These are phyloP conservation scores for Dorcus hopei DNA, from an alignment of 2,888 invertebrate genomes.

Conservation along the genomic window DNA sequence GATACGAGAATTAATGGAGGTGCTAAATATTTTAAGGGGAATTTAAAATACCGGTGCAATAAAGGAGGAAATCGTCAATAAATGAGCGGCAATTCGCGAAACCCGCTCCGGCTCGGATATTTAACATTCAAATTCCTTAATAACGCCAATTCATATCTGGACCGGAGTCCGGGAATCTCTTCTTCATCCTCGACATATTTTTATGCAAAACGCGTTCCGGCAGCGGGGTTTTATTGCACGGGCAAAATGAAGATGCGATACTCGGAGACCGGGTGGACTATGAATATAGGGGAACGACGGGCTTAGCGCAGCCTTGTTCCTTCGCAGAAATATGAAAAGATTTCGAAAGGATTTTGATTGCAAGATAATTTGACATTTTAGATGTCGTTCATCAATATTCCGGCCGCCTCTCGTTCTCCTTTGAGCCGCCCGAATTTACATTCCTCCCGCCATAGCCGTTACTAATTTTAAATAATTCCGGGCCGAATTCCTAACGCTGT, in stretches of 20 bases:
- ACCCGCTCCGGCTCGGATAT: constrained; percentile 30
- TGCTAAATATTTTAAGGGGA: neutral
- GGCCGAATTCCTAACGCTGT: too few relatives aligned
- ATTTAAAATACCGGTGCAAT: constrained; percentile 10
- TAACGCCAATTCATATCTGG: constrained; percentile 46
- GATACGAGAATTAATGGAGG: too few relatives aligned
- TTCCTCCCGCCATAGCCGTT: too few relatives aligned
- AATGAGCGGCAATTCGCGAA: constrained; percentile 31
- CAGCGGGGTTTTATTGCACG: constrained; percentile 46
- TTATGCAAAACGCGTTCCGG: constrained; percentile 48
- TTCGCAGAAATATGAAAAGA: constrained; percentile 29
- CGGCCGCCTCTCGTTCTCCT: constrained; percentile 26
- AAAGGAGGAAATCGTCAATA: constrained; percentile 35
- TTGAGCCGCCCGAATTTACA: constrained; percentile 10
- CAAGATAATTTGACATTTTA: constrained; percentile 40
- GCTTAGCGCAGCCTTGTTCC: constrained; percentile 35
- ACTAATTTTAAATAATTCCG: too few relatives aligned
- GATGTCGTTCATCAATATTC: constrained; percentile 40
- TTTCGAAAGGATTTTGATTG: constrained; percentile 40
- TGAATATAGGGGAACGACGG: constrained; percentile 29
- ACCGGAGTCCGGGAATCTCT: constrained; percentile 33
- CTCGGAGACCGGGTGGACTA: constrained; percentile 31
- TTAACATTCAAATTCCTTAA: constrained; percentile 41
- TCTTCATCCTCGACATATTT: constrained; percentile 45
- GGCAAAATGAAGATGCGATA: constrained; percentile 45